These are phyloP conservation scores for Etheostoma nigrum DNA, from an alignment of 2,797 vertebrate genomes.

Conservation along the genomic window DNA sequence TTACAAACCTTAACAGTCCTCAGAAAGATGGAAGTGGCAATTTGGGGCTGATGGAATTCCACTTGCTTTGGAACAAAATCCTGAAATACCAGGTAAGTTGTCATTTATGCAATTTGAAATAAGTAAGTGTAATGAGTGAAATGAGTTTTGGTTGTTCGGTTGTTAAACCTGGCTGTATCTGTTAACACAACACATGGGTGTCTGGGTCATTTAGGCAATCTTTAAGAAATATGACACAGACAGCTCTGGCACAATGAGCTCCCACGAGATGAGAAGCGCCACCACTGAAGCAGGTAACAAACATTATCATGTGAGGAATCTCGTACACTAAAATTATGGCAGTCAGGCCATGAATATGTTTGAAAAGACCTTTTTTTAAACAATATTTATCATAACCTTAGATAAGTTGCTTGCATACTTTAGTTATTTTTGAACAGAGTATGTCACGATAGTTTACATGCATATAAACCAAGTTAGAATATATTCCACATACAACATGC, in stretches of 20 bases:
- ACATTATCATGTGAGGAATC: neutral
- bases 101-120: conserved; percentile 1
- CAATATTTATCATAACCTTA: neutral
- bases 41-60: conserved; percentile 82
- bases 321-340: accelerated
- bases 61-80: conserved; percentile 83
- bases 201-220: conserved; percentile 73
- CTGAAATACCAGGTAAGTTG: conserved; percentile 82
- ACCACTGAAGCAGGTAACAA: conserved; percentile 79
- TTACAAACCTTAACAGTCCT: conserved; percentile 53
- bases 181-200: neutral
- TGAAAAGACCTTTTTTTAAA: too few relatives aligned
- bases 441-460: neutral
- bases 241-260: conserved; percentile 85
- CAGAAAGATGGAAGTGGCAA: conserved; percentile 82
- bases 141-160: neutral
- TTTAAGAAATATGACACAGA: conserved; percentile 81
- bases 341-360: neutral
- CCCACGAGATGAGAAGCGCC: conserved; percentile 83
- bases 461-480: neutral
- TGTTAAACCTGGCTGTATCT: neutral
- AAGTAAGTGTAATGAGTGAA: neutral
- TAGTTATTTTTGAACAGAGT: neutral
- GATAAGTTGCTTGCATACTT: neutral
- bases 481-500: neutral